A percentile compares a stretch with the other conserved stretches of the same genome.
Conservation (phyloP, 2,888 invertebrate species). For the Polietes domitor region DNA sequence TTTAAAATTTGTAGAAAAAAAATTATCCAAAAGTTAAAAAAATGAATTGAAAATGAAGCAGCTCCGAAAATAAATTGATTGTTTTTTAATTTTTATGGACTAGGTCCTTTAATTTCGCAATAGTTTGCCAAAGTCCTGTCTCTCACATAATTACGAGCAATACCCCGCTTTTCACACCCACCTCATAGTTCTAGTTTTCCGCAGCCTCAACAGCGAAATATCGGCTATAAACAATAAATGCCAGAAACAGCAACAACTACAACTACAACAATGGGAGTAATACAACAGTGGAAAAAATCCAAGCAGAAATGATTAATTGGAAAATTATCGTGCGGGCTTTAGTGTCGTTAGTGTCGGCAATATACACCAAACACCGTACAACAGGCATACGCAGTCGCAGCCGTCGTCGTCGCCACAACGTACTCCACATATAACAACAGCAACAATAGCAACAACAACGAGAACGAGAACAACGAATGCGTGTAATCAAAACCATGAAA, state of each 20-base stretch:
- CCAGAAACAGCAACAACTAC: neutral
- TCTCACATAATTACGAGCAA: too few species aligned
- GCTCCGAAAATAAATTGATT: too few species aligned
- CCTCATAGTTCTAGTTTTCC: slow-evolving; percentile 42
- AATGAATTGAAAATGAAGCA: too few species aligned
- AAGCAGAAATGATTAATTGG: slow-evolving; percentile 76
- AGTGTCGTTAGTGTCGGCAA: slow-evolving; percentile 65
- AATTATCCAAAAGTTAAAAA: too few species aligned
- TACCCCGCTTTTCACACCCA: neutral
- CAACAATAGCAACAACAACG: too few species aligned
- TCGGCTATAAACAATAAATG: slow-evolving; percentile 12
- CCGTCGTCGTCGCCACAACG: neutral
- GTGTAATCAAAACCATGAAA: slow-evolving; percentile 44
- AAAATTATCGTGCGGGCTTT: slow-evolving; percentile 75
- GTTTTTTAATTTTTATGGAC: too few species aligned
- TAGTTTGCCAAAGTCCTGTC: too few species aligned
- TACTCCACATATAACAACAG: neutral
- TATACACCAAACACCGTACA: slow-evolving; percentile 35
- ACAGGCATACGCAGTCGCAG: neutral
- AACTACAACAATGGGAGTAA: neutral
- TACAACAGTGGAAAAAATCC: slow-evolving; percentile 46
- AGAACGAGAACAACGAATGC: too few species aligned
- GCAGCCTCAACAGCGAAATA: slow-evolving; percentile 27
- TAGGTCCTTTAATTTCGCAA: too few species aligned
- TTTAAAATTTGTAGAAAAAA: too few species aligned